Conservation (phyloP, 2,888 invertebrate genomes). For the Lochmaea crataegi region DNA sequence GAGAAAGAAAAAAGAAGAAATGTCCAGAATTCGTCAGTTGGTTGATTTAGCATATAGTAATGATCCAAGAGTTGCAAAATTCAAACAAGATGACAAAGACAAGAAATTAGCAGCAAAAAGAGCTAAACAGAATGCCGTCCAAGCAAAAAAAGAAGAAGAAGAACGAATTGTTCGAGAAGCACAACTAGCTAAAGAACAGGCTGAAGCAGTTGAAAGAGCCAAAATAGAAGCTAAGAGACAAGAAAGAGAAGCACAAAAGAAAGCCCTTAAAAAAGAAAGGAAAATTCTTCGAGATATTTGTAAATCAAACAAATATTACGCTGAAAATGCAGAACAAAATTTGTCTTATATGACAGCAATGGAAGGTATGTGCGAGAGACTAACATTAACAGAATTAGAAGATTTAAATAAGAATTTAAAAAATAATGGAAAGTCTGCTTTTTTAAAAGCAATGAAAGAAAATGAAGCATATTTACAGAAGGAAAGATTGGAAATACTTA, state of each 20-base stretch:
- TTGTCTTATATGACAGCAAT: constrained; percentile 90
- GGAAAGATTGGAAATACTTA: constrained; percentile 75
- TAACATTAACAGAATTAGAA: constrained; percentile 79
- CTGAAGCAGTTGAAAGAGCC: constrained; percentile 85
- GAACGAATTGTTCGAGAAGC: constrained; percentile 81
- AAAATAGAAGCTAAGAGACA: constrained; percentile 84
- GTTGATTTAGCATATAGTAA: constrained; percentile 95
- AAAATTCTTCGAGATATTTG: constrained; percentile 83
- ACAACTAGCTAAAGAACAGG: constrained; percentile 79
- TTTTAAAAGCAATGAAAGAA: constrained; percentile 75
- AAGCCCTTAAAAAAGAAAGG: constrained; percentile 86
- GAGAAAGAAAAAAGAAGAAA: constrained; percentile 97
- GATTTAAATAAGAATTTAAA: constrained; percentile 79
- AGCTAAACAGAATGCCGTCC: constrained; percentile 86
- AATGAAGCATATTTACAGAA: constrained; percentile 82
- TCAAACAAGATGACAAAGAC: constrained; percentile 94
- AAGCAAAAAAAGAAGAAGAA: constrained; percentile 86
- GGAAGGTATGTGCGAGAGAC: constrained; percentile 89
- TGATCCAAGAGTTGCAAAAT: constrained; percentile 92
- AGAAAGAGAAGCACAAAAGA: constrained; percentile 87
- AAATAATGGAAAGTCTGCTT: constrained; percentile 73
- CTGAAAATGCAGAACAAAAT: constrained; percentile 76
- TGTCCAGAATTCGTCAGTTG: constrained; percentile 87
- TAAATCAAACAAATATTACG: constrained; percentile 85
- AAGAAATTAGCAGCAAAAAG: constrained; percentile 88